Conservation (phyloP, 1,140 invertebrate genomes). For the Zophobas morio region DNA sequence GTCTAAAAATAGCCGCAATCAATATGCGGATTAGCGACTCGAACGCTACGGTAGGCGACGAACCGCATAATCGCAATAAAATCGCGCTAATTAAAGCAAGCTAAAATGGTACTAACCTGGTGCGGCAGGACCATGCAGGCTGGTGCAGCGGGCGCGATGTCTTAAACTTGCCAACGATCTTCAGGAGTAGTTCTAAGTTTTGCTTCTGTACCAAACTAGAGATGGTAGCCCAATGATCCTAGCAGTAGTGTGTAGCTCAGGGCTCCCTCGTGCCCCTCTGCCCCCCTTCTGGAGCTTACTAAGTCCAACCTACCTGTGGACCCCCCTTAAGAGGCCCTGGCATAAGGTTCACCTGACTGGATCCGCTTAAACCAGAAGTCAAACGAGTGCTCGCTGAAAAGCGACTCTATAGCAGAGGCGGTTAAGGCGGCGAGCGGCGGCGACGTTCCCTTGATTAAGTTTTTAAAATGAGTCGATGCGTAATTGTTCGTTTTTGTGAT, state of each 20-base stretch:
- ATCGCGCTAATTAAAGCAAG: not conserved
- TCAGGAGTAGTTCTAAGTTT: slow-evolving; percentile 51
- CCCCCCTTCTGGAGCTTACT: slow-evolving; percentile 51
- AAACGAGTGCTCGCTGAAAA: slow-evolving; percentile 49
- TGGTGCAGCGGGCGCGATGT: slow-evolving; percentile 5
- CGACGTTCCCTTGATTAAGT: slow-evolving; percentile 12
- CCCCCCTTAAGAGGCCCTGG: slow-evolving; percentile 50
- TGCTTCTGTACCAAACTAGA: slow-evolving; percentile 65
- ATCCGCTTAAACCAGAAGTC: slow-evolving; percentile 55
- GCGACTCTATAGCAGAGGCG: slow-evolving; percentile 44
- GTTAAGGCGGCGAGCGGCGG: not conserved
- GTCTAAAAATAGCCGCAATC: not conserved
- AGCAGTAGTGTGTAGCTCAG: slow-evolving; percentile 64
- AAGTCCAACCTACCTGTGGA: slow-evolving; percentile 59
- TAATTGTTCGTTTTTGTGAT: slow-evolving; percentile 17
- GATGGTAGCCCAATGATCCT: slow-evolving; percentile 66
- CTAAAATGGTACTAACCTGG: slow-evolving; percentile 9
- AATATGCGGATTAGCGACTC: slow-evolving; percentile 4
- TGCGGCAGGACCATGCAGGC: not conserved
- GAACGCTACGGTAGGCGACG: not conserved
- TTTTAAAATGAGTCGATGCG: slow-evolving; percentile 16
- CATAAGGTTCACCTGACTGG: slow-evolving; percentile 55
- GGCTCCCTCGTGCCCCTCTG: slow-evolving; percentile 57
- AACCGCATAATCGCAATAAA: slow-evolving; percentile 8
- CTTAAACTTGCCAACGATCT: slow-evolving; percentile 21